Evolutionary conservation across 2,888 invertebrate genomes (phyloP).

Genomic region (Eledona agricola): DNA sequence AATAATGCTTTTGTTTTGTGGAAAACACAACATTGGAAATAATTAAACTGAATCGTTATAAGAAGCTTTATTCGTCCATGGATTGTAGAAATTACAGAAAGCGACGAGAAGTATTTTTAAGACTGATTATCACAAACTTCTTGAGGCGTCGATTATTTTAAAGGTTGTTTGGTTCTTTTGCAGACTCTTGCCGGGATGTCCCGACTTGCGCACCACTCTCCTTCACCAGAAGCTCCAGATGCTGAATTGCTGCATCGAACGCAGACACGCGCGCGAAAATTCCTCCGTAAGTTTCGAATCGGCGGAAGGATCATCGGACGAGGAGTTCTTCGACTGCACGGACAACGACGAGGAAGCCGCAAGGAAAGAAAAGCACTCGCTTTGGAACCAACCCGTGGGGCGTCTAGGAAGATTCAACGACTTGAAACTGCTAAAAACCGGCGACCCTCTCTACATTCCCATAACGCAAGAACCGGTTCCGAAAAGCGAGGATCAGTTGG

Average conservation of each 20-base stretch:
- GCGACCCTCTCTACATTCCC: slow-evolving; percentile 81
- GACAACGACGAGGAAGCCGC: slow-evolving; percentile 61
- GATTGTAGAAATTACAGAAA: too few relatives aligned
- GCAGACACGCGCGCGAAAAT: slow-evolving; percentile 66
- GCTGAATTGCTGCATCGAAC: slow-evolving; percentile 80
- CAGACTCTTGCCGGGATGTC: slow-evolving; percentile 82
- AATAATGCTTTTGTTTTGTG: too few relatives aligned
- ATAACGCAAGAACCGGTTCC: slow-evolving; percentile 92
- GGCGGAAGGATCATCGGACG: slow-evolving; percentile 64
- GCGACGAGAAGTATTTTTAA: too few relatives aligned
- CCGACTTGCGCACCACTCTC: slow-evolving; percentile 88
- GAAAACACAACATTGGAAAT: too few relatives aligned
- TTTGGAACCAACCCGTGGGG: slow-evolving; percentile 71
- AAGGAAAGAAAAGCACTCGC: slow-evolving; percentile 60
- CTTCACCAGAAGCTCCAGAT: slow-evolving; percentile 93
- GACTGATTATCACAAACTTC: too few relatives aligned
- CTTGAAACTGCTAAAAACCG: slow-evolving; percentile 72
- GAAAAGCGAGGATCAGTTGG: slow-evolving; percentile 96
- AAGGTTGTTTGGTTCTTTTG: slow-evolving; percentile 47
- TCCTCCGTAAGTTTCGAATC: slow-evolving; percentile 60
- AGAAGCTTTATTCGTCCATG: too few relatives aligned
- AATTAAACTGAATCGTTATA: too few relatives aligned
- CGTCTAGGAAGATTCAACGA: slow-evolving; percentile 74
- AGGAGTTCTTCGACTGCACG: slow-evolving; percentile 86
- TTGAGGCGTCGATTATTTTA: background rate